These are phyloP conservation scores for Drosophila nikananu DNA, from an alignment of 1,140 invertebrate genomes.

Conservation along the genomic window DNA sequence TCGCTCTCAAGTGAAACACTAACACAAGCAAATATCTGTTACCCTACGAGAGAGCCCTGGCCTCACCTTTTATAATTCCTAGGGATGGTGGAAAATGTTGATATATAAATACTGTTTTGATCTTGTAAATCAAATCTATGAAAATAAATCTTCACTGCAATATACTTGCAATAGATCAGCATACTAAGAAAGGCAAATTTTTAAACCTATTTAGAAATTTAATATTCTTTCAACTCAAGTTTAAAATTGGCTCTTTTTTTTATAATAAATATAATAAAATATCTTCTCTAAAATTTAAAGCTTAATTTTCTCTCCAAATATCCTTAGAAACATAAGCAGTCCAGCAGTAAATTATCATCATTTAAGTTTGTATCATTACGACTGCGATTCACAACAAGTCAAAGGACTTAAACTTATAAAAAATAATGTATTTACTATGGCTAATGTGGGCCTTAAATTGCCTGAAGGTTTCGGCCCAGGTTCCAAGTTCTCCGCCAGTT, in stretches of 20 bases:
- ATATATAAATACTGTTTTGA: not conserved
- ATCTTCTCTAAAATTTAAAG: not conserved
- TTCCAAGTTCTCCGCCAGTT: slow-evolving; percentile 43
- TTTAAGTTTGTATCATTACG: too few relatives aligned
- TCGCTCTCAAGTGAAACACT: too few relatives aligned
- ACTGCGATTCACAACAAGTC: not conserved
- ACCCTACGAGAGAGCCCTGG: too few relatives aligned
- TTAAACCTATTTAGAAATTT: not conserved
- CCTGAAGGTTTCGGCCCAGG: not conserved
- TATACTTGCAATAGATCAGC: not conserved
- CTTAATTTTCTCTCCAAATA: not conserved
- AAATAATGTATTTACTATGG: slow-evolving; percentile 6
- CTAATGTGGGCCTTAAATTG: not conserved
- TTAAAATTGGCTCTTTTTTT: too few relatives aligned
- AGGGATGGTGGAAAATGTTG: not conserved
- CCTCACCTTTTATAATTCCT: too few relatives aligned
- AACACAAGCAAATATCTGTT: too few relatives aligned
- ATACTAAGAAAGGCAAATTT: not conserved
- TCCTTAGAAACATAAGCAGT: not conserved
- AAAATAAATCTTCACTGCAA: not conserved
- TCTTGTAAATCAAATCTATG: not conserved
- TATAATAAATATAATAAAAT: too few relatives aligned
- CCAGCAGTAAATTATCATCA: not conserved
- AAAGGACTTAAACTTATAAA: not conserved
- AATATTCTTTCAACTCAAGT: too few relatives aligned